Conservation (phyloP, 2,797 vertebrate species). For the Brachymystax lenok region DNA sequence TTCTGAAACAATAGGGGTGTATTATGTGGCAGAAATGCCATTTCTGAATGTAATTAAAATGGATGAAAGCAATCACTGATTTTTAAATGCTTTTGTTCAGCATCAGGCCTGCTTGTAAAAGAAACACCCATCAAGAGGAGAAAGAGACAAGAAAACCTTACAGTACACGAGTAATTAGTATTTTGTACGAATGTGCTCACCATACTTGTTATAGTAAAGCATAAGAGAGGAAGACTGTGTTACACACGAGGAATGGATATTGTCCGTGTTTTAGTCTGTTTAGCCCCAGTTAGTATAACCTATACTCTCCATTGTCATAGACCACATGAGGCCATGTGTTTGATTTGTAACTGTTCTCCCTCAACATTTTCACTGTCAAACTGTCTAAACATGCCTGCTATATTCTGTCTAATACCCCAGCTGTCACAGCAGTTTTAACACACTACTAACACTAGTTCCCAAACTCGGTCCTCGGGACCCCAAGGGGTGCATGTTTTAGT, state of each 20-base stretch:
- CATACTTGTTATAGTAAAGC: slow-evolving; percentile 77
- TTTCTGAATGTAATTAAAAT: slow-evolving; percentile 82
- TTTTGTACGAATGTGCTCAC: slow-evolving; percentile 76
- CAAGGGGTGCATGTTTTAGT: no score
- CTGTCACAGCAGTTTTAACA: slow-evolving; percentile 78
- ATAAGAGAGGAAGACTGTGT: slow-evolving; percentile 66
- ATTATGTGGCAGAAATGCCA: slow-evolving; percentile 80
- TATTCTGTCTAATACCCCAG: slow-evolving; percentile 72
- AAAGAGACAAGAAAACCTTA: slow-evolving; percentile 65
- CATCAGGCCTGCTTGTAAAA: slow-evolving; percentile 64
- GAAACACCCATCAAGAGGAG: slow-evolving; percentile 73
- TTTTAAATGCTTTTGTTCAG: slow-evolving; percentile 79
- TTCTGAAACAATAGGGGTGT: slow-evolving; percentile 78
- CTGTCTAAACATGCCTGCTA: slow-evolving; percentile 71
- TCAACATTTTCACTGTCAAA: slow-evolving; percentile 44
- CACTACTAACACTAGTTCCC: slow-evolving; percentile 63
- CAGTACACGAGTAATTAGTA: slow-evolving; percentile 79
- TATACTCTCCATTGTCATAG: slow-evolving; percentile 75
- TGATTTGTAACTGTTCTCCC: slow-evolving; percentile 61
- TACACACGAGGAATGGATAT: slow-evolving; percentile 69
- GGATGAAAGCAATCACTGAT: slow-evolving; percentile 78
- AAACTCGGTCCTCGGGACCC: no score
- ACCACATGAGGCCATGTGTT: slow-evolving; percentile 58
- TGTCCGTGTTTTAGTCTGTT: slow-evolving; percentile 64
- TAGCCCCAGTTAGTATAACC: slow-evolving; percentile 79